A percentile compares a stretch with the other conserved stretches of the same genome.
Evolutionary conservation across 2,797 vertebrate species (phyloP).

Genomic region (Atherinosoma microstoma): DNA sequence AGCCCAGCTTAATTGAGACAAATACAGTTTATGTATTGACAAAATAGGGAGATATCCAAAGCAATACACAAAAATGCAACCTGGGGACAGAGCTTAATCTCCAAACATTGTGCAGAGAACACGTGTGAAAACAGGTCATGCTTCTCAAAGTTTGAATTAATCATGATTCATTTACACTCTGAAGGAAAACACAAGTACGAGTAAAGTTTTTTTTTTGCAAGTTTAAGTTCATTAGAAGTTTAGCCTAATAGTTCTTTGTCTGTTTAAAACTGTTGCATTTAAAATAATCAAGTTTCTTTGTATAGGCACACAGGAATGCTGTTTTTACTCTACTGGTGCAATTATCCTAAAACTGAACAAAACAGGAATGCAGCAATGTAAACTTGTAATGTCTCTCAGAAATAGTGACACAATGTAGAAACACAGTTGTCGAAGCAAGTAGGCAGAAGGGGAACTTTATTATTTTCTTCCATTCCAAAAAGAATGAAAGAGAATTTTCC

Average conservation of each 20-base stretch:
- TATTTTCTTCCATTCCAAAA: constrained; percentile 14
- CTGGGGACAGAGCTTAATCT: background rate
- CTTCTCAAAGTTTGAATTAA: constrained; percentile 23
- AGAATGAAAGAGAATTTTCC: constrained; percentile 26
- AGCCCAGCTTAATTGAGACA: background rate
- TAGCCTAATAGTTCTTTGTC: constrained; percentile 34
- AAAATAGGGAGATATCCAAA: background rate
- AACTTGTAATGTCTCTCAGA: constrained; percentile 30
- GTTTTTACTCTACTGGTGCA: constrained; percentile 54
- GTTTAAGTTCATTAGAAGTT: constrained; percentile 52
- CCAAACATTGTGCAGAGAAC: background rate
- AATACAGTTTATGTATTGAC: background rate
- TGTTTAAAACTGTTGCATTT: constrained; percentile 36
- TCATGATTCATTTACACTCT: constrained; percentile 34
- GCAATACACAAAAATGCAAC: background rate
- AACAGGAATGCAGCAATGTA: constrained; percentile 61
- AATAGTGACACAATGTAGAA: constrained; percentile 1
- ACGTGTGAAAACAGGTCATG: background rate
- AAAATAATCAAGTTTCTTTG: constrained; percentile 46
- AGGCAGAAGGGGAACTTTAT: constrained; percentile 27
- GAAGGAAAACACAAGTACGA: constrained; percentile 24
- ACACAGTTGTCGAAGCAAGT: constrained; percentile 37
- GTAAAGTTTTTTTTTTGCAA: constrained; percentile 2
- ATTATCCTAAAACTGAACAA: constrained; percentile 51
- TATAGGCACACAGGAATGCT: constrained; percentile 54